Percentiles rank a stretch among this genome's conserved stretches.
phyloP scores from a whole-genome alignment of 2,113 vertebrate genomes.

The Gallinago media region DNA sequence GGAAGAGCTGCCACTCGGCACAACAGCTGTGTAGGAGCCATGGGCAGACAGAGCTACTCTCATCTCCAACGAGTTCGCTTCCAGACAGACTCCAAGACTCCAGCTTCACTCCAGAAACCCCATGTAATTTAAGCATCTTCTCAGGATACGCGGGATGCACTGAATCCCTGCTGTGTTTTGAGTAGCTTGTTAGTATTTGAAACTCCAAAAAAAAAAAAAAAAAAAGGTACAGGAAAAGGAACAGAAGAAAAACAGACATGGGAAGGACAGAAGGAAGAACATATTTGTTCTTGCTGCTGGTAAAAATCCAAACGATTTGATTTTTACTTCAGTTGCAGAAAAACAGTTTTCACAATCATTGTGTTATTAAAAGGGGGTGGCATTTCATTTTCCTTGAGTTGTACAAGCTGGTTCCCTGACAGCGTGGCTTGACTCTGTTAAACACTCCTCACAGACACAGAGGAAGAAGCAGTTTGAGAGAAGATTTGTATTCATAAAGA shows the following conservation, averaged over 20 bases:
- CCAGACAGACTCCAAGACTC: background rate
- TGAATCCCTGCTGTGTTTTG: background rate
- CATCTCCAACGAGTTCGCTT: background rate
- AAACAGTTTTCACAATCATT: background rate
- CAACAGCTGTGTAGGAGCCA: background rate
- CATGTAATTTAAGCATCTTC: background rate
- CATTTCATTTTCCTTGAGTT: background rate
- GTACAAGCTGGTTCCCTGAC: background rate
- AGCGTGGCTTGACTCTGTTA: background rate
- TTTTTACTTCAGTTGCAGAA: background rate
- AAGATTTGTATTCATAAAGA: background rate
- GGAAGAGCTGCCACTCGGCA: fast-evolving
- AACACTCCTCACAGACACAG: background rate
- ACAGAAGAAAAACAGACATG: background rate
- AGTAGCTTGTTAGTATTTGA: background rate
- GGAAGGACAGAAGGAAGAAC: slow-evolving; percentile 56
- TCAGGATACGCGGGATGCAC: background rate
- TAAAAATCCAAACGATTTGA: slow-evolving; percentile 23
- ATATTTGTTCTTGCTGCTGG: slow-evolving; percentile 47
- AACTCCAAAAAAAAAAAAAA: background rate
- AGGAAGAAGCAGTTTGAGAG: background rate
- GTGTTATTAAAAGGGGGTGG: background rate
- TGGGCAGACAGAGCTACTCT: background rate
- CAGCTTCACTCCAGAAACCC: background rate
- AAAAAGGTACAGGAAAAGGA: background rate